These are phyloP conservation scores for Leptinotarsa rubiginosa DNA, from an alignment of 2,888 invertebrate genomes.

Conservation along the genomic window DNA sequence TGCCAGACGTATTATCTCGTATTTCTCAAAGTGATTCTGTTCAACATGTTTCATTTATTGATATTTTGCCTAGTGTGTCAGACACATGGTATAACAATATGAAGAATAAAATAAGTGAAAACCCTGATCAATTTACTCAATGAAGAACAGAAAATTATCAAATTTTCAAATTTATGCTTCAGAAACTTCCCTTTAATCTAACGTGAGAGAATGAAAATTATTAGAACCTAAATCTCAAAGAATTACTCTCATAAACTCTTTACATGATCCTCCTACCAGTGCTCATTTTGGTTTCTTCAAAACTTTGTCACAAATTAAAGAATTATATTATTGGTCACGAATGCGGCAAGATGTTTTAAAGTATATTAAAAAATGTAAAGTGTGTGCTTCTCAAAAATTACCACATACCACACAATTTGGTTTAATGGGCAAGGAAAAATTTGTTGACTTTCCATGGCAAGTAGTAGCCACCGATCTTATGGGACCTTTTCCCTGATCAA, in stretches of 20 bases:
- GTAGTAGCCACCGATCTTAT: neutral
- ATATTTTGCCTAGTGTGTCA: neutral
- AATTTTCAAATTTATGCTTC: neutral
- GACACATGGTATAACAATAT: neutral
- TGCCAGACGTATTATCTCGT: neutral
- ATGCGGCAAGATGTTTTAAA: slow-evolving; percentile 27
- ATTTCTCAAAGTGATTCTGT: neutral
- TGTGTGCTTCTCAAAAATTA: neutral
- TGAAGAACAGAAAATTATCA: neutral
- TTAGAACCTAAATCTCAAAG: slow-evolving; percentile 44
- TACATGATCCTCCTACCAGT: slow-evolving; percentile 36
- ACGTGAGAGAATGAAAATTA: slow-evolving; percentile 43
- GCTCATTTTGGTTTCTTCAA: slow-evolving; percentile 9
- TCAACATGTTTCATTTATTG: neutral
- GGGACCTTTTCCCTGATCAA: neutral
- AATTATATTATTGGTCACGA: too few relatives aligned
- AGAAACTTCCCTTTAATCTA: slow-evolving; percentile 1
- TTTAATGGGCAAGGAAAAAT: neutral
- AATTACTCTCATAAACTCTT: slow-evolving; percentile 30
- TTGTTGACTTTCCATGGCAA: neutral
- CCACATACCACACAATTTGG: neutral
- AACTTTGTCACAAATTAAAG: slow-evolving; percentile 36
- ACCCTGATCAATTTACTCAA: neutral
- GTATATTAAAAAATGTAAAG: neutral
- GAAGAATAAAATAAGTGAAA: neutral